Conservation (phyloP, 2,797 vertebrate species). For the Notolepis coatsorum region DNA sequence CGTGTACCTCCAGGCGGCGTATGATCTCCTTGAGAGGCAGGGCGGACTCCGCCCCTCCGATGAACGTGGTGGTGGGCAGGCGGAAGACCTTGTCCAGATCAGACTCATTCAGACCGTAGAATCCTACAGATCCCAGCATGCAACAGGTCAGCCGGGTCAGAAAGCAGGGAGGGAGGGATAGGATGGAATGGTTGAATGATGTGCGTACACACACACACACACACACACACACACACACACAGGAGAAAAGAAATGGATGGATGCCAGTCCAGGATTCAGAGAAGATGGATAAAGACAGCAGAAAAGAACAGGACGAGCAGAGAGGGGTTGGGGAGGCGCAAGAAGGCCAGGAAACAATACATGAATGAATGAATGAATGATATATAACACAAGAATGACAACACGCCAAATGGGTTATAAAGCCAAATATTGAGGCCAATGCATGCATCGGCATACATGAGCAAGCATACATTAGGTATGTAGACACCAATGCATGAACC, state of each 20-base stretch:
- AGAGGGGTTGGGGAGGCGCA: background rate
- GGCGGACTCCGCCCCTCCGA: slow-evolving; percentile 90
- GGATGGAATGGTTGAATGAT: slow-evolving; percentile 18
- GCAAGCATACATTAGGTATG: background rate
- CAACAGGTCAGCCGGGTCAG: slow-evolving; percentile 47
- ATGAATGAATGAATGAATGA: background rate
- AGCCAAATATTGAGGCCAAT: background rate
- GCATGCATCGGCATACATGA: background rate
- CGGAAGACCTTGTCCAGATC: slow-evolving; percentile 96
- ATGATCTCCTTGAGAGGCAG: slow-evolving; percentile 95
- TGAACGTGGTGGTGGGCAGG: slow-evolving; percentile 96
- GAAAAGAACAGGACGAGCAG: slow-evolving; percentile 6
- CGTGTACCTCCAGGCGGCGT: slow-evolving; percentile 90
- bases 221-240: slow-evolving; percentile 1
- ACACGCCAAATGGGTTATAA: background rate
- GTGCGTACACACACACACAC: background rate
- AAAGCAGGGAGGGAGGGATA: slow-evolving; percentile 20
- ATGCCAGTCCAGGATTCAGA: background rate
- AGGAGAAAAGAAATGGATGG: background rate
- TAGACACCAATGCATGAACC: background rate
- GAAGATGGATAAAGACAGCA: background rate
- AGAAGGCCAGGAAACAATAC: background rate
- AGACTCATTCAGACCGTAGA: slow-evolving; percentile 92
- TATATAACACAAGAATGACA: background rate
- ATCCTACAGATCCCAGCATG: slow-evolving; percentile 82